Percentiles rank a stretch among this genome's conserved stretches.
Evolutionary conservation across 2,113 vertebrate species (phyloP).

Genomic region (Cricetomys ansorgei): DNA sequence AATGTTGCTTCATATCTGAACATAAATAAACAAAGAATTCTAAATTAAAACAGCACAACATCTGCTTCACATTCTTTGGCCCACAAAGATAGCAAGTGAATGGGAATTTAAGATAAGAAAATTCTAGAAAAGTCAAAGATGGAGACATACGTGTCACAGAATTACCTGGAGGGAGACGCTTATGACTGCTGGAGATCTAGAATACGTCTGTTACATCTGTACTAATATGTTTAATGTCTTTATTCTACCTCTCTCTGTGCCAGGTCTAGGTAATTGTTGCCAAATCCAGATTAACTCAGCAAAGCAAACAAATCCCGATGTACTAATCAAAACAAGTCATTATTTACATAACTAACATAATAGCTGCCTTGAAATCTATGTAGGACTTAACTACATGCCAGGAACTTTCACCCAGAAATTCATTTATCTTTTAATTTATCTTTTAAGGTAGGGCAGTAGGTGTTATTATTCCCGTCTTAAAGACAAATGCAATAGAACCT

Average conservation of each 20-base stretch:
- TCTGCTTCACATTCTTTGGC: background rate
- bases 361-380: constrained; percentile 46
- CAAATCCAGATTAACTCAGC: constrained; percentile 2
- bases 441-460: background rate
- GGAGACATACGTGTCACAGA: background rate
- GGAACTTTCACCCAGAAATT: constrained; percentile 46
- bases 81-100: background rate
- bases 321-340: constrained; percentile 57
- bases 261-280: constrained; percentile 38
- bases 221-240: background rate
- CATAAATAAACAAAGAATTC: background rate
- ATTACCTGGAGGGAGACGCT: background rate
- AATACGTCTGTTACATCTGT: background rate
- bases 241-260: constrained; percentile 5
- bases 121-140: background rate
- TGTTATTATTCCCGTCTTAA: background rate
- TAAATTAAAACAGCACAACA: background rate
- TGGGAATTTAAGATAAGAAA: background rate
- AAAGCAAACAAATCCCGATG: constrained; percentile 46
- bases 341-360: constrained; percentile 53
- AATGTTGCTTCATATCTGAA: background rate
- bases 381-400: background rate
- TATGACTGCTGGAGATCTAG: background rate
- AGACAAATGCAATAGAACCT: background rate
- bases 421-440: background rate